phyloP scores from a whole-genome alignment of 2,888 invertebrate genomes.

The Gymnosoma rotundatum region DNA sequence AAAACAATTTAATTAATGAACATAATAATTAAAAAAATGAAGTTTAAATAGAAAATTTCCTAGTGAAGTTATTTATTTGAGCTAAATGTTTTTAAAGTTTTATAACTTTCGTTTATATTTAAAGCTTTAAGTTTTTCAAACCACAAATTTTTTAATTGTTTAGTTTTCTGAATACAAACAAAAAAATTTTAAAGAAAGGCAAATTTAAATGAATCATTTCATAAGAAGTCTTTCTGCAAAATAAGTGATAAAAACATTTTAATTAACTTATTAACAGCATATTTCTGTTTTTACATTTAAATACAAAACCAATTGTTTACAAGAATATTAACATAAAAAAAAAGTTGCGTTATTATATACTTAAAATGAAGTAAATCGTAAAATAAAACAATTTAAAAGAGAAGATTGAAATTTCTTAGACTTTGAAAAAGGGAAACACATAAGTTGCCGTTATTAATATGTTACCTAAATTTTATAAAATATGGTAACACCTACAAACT shows the following conservation, averaged over 20 bases:
- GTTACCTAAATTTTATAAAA: constrained; percentile 73
- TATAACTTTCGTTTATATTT: constrained; percentile 46
- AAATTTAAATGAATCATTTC: constrained; percentile 36
- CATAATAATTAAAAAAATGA: constrained; percentile 47
- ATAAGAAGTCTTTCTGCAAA: constrained; percentile 64
- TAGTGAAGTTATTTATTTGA: constrained; percentile 21
- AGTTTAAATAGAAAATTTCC: constrained; percentile 4
- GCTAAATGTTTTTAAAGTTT: constrained; percentile 5
- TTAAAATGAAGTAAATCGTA: not conserved
- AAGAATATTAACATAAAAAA: constrained; percentile 22
- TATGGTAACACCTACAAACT: constrained; percentile 72
- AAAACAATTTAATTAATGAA: constrained; percentile 65
- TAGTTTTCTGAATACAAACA: constrained; percentile 24
- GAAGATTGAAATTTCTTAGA: not conserved
- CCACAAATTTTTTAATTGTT: constrained; percentile 62
- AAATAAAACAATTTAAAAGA: constrained; percentile 2
- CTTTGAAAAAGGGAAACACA: constrained; percentile 25
- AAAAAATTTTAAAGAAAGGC: constrained; percentile 60
- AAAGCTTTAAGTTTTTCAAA: constrained; percentile 55
- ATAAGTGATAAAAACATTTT: constrained; percentile 71
- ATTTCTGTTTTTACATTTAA: constrained; percentile 50
- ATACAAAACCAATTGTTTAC: constrained; percentile 56
- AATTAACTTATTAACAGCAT: constrained; percentile 50
- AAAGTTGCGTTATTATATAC: constrained; percentile 57
- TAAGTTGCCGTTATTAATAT: constrained; percentile 57